Percentiles rank a stretch among this genome's conserved stretches.
Conservation (phyloP, 2,113 vertebrate genomes). For the Macrotus californicus region DNA sequence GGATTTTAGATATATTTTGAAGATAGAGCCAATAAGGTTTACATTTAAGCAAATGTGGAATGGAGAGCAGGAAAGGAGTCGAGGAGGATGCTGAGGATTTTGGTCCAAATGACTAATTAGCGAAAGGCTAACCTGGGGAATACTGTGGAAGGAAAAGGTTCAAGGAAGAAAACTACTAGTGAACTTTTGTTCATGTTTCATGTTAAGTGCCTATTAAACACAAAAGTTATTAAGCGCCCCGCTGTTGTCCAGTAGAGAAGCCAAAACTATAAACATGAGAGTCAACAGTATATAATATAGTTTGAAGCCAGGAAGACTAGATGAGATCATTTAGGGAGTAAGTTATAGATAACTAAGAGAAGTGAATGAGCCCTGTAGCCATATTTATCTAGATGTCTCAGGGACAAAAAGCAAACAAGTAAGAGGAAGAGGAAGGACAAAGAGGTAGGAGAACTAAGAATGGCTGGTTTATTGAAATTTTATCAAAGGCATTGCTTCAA, state of each 20-base stretch:
- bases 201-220: neutral
- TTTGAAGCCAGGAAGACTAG: neutral
- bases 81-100: neutral
- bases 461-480: neutral
- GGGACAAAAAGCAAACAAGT: neutral
- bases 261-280: neutral
- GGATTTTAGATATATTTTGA: neutral
- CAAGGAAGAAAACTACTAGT: neutral
- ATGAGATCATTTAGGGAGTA: neutral
- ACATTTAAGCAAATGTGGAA: neutral
- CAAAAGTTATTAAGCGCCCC: neutral
- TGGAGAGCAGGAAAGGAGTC: neutral
- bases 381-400: neutral
- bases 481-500: neutral
- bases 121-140: neutral
- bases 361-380: neutral
- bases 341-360: neutral
- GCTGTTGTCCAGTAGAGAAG: neutral
- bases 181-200: neutral
- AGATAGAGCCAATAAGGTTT: neutral
- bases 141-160: neutral
- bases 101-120: neutral
- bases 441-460: neutral
- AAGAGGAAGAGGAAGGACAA: neutral
- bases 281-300: neutral